Evolutionary conservation across 2,113 vertebrate species (phyloP).

Genomic region (Barbus barbus): DNA sequence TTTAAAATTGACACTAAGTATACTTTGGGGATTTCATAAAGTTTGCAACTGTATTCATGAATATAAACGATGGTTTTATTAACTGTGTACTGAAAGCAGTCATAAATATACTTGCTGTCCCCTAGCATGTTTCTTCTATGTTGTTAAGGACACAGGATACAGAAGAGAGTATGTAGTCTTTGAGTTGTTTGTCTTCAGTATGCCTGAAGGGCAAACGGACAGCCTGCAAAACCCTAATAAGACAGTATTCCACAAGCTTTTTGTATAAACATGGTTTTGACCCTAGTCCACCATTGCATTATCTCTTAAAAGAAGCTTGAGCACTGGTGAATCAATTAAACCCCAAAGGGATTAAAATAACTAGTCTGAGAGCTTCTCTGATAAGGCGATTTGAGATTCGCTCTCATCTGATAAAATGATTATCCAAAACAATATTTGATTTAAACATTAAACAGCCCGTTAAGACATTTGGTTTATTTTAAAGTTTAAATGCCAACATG

Average conservation of each 20-base stretch:
- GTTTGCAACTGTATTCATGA: not conserved
- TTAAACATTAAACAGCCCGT: constrained; percentile 71
- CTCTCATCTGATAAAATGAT: constrained; percentile 82
- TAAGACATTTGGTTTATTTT: constrained; percentile 66
- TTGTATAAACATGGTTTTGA: constrained; percentile 46
- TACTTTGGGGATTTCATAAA: no score
- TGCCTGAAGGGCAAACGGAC: constrained; percentile 62
- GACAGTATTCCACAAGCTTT: not conserved
- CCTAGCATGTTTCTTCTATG: not conserved
- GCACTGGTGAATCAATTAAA: constrained; percentile 77
- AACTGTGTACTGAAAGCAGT: not conserved
- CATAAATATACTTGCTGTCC: not conserved
- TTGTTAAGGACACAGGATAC: constrained; percentile 8
- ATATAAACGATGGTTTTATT: not conserved
- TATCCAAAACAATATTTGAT: constrained; percentile 72
- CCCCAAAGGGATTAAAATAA: constrained; percentile 74
- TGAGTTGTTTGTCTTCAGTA: not conserved
- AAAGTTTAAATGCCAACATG: constrained; percentile 72
- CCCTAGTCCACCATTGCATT: constrained; percentile 71
- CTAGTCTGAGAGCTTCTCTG: constrained; percentile 70
- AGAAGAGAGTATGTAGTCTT: not conserved
- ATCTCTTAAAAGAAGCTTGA: constrained; percentile 71
- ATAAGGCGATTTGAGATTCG: constrained; percentile 78
- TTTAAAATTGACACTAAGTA: not conserved
- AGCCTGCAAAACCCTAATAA: constrained; percentile 19